Evolutionary conservation across 2,113 vertebrate genomes (phyloP).

Genomic region (Epinephelus moara): DNA sequence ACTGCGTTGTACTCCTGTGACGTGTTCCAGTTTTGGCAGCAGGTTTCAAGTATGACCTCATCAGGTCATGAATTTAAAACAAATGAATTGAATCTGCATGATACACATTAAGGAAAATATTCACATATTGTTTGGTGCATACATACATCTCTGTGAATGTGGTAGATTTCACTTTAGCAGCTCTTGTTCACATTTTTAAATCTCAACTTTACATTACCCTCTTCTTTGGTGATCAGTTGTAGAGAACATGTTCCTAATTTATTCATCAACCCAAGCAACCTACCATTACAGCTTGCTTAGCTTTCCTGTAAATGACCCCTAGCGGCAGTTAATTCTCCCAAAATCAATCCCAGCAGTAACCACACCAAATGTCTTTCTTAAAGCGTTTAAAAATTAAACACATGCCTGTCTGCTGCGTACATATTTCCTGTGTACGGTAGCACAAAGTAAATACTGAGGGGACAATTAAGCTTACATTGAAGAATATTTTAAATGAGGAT

Average conservation of each 20-base stretch:
- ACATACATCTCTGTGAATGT: not conserved
- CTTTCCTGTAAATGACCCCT: too few relatives aligned
- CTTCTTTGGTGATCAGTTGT: not conserved
- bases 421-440: not conserved
- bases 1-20: slow-evolving; percentile 14
- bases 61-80: not conserved
- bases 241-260: too few relatives aligned
- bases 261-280: too few relatives aligned
- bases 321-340: not conserved
- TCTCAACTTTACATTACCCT: not conserved
- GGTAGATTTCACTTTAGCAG: not conserved
- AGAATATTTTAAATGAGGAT: too few relatives aligned
- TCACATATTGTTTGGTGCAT: too few relatives aligned
- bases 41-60: slow-evolving; percentile 41
- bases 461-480: too few relatives aligned
- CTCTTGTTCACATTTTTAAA: not conserved
- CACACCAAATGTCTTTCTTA: not conserved
- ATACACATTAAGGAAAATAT: not conserved
- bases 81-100: not conserved
- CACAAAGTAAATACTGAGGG: too few relatives aligned
- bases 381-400: not conserved
- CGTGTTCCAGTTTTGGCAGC: not conserved
- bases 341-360: not conserved
- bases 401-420: not conserved
- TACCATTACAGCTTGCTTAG: not conserved